These are phyloP conservation scores for Apodemia zela DNA, from an alignment of 2,888 invertebrate species.

Conservation along the genomic window DNA sequence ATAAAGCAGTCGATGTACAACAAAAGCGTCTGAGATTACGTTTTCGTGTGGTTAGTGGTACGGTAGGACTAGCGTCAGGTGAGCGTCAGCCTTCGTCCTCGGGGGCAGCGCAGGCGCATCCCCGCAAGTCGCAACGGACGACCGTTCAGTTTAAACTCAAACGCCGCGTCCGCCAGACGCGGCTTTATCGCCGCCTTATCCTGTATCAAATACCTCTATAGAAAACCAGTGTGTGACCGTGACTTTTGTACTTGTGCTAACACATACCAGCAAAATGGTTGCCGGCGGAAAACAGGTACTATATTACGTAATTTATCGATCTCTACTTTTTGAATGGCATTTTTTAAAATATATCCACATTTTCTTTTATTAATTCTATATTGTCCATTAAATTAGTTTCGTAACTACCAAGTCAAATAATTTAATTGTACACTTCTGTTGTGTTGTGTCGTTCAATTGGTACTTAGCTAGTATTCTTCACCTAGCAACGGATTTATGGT, in stretches of 20 bases:
- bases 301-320: slow-evolving; percentile 40
- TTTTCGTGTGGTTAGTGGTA: background rate
- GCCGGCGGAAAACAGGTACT: slow-evolving; percentile 78
- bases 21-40: slow-evolving; percentile 8
- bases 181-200: slow-evolving; percentile 54
- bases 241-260: slow-evolving; percentile 59
- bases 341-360: background rate
- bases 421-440: too few species aligned
- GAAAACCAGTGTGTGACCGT: slow-evolving; percentile 38
- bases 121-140: slow-evolving; percentile 33
- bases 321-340: too few species aligned
- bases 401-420: background rate
- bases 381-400: background rate
- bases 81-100: slow-evolving; percentile 47
- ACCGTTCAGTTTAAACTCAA: slow-evolving; percentile 71
- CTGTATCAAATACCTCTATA: slow-evolving; percentile 33
- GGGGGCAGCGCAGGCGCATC: slow-evolving; percentile 43
- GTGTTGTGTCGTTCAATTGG: background rate
- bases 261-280: slow-evolving; percentile 62
- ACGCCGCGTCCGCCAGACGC: slow-evolving; percentile 77
- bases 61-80: slow-evolving; percentile 29
- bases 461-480: slow-evolving; percentile 18
- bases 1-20: slow-evolving; percentile 13
- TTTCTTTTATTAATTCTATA: background rate
- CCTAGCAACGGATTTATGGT: slow-evolving; percentile 32